phyloP scores from a whole-genome alignment of 2,113 vertebrate species.

The Chlamydotis undulata region DNA sequence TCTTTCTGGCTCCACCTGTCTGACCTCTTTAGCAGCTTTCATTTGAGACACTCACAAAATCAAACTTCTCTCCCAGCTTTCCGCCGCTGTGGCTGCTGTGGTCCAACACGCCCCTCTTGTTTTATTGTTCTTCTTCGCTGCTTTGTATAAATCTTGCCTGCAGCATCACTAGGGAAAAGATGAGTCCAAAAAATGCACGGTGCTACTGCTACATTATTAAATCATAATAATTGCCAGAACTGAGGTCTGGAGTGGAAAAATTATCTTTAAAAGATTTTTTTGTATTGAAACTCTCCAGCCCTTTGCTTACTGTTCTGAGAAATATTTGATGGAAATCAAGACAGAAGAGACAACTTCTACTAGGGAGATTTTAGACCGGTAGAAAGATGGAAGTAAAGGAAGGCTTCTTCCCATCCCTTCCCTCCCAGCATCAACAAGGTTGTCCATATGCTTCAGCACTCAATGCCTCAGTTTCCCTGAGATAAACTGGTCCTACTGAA shows the following conservation, averaged over 20 bases:
- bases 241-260: background rate
- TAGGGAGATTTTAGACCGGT: background rate
- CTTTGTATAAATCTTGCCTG: background rate
- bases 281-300: background rate
- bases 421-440: background rate
- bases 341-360: background rate
- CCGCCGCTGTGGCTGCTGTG: background rate
- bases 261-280: background rate
- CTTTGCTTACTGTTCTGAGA: background rate
- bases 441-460: background rate
- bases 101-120: background rate
- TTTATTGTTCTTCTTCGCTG: background rate
- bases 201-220: background rate
- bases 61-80: background rate
- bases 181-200: background rate
- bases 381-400: background rate
- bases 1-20: background rate
- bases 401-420: background rate
- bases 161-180: background rate
- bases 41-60: background rate
- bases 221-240: conserved; percentile 17
- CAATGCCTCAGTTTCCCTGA: background rate
- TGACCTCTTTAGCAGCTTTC: background rate
- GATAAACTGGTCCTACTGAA: background rate
- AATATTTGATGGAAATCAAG: background rate